Conservation (phyloP, 2,888 invertebrate genomes). For the Chouioia cunea region DNA sequence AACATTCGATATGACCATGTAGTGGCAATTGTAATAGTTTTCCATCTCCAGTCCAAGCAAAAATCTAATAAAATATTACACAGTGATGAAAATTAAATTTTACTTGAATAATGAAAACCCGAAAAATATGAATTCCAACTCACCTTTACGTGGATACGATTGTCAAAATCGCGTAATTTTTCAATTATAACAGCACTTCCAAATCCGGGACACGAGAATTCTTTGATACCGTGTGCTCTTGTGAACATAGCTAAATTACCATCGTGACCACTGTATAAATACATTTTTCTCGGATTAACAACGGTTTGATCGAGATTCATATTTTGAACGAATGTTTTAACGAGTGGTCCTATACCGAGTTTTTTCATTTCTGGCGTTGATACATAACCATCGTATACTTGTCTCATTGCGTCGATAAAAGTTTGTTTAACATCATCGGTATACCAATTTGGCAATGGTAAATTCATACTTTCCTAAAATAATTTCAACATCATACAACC, state of each 20-base stretch:
- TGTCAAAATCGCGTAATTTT: background rate
- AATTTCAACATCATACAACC: background rate
- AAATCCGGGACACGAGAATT: background rate
- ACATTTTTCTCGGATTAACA: conserved; percentile 9
- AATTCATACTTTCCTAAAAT: background rate
- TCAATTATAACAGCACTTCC: conserved; percentile 1
- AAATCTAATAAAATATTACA: background rate
- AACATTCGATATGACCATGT: background rate
- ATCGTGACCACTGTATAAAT: conserved; percentile 31
- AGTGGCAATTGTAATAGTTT: background rate
- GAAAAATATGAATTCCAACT: background rate
- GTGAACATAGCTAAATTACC: background rate
- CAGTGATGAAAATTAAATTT: background rate
- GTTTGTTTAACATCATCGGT: background rate
- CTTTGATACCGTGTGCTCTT: too few relatives aligned
- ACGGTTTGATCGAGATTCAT: background rate
- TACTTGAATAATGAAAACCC: background rate
- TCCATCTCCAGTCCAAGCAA: background rate
- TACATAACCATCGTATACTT: background rate
- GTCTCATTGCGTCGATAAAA: background rate
- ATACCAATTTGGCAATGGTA: conserved; percentile 15
- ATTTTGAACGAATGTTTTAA: conserved; percentile 9
- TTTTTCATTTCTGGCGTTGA: background rate
- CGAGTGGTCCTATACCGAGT: background rate
- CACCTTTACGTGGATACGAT: conserved; percentile 4